Conservation (phyloP, 2,797 vertebrate genomes). For the Tiaroga cobitis region DNA sequence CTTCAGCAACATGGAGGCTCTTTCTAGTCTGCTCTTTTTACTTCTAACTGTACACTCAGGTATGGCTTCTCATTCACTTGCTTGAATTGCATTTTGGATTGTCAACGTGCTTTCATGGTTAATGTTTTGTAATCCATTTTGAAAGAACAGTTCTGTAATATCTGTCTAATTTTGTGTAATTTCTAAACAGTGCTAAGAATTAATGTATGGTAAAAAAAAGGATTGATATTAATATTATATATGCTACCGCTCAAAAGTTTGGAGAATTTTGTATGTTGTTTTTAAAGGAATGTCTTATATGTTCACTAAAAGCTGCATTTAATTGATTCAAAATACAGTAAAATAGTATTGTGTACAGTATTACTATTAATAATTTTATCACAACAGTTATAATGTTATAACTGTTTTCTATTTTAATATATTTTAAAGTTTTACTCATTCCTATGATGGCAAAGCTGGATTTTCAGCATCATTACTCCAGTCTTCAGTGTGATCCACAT, state of each 20-base stretch:
- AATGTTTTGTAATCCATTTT: neutral
- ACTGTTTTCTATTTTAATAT: neutral
- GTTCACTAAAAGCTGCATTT: neutral
- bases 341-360: neutral
- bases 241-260: neutral
- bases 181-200: neutral
- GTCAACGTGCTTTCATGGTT: neutral
- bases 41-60: slow-evolving; percentile 66
- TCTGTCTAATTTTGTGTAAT: neutral
- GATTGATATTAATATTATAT: neutral
- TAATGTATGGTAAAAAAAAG: neutral
- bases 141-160: neutral
- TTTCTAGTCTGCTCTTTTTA: slow-evolving; percentile 61
- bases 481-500: neutral
- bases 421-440: neutral
- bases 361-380: neutral
- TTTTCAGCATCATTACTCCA: neutral
- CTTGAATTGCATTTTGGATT: neutral
- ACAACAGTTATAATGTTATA: neutral
- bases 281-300: neutral
- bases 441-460: neutral
- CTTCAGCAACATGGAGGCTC: slow-evolving; percentile 51
- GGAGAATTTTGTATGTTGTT: neutral
- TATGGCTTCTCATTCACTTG: slow-evolving; percentile 23
- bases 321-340: neutral